Percentiles rank a stretch among this genome's conserved stretches.
Conservation (phyloP, 2,113 vertebrate genomes). For the Aspidoscelis tigris region DNA sequence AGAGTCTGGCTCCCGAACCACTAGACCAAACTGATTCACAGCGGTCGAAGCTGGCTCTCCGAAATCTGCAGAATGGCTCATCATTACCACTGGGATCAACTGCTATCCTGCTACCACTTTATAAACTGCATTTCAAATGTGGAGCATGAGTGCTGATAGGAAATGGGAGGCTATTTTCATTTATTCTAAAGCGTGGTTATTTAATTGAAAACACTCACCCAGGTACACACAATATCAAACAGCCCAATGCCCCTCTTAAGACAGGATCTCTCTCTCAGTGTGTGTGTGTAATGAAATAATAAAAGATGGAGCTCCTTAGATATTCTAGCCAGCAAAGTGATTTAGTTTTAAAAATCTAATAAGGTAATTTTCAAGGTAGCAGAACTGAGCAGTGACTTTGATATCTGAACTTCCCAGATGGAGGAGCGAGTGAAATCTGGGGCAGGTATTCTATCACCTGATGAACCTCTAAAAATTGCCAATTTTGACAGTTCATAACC, state of each 20-base stretch:
- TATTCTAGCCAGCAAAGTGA: conserved; percentile 66
- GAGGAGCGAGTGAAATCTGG: conserved; percentile 27
- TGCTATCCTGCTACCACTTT: conserved; percentile 51
- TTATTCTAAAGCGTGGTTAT: conserved; percentile 67
- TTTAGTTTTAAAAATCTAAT: conserved; percentile 82
- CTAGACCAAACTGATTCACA: neutral
- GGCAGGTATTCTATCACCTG: conserved; percentile 5
- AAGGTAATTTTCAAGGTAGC: conserved; percentile 73
- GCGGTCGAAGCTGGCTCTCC: conserved; percentile 36
- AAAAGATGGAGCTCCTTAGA: conserved; percentile 55
- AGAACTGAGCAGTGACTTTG: conserved; percentile 52
- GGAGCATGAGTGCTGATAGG: conserved; percentile 72
- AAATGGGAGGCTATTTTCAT: conserved; percentile 77
- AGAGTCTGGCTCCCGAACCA: no score
- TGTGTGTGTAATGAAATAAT: neutral
- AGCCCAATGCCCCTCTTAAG: neutral
- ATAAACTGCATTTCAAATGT: conserved; percentile 65
- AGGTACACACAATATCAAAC: neutral
- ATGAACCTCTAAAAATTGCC: neutral
- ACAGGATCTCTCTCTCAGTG: neutral
- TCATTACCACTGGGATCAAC: conserved; percentile 43
- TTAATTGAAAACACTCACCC: conserved; percentile 72
- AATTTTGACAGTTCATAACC: neutral
- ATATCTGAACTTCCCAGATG: conserved; percentile 36
- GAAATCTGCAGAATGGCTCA: conserved; percentile 34